Percentiles rank a stretch among this genome's conserved stretches.
These are phyloP conservation scores for Zalophus californianus DNA, from an alignment of 2,797 vertebrate genomes.

Conservation along the genomic window DNA sequence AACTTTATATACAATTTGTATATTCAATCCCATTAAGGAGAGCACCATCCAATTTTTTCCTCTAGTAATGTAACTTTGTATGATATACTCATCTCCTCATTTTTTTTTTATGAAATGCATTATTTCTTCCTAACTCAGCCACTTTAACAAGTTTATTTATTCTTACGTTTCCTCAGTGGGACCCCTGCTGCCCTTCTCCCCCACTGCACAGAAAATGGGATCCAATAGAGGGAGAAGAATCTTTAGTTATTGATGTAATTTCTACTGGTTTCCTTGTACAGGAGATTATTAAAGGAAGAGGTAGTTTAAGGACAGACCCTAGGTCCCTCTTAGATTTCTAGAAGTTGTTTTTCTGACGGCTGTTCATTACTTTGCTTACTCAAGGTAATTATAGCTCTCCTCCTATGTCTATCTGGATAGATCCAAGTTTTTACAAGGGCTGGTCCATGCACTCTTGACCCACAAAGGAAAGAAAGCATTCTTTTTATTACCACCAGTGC, in stretches of 20 bases:
- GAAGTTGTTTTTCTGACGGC: slow-evolving; percentile 77
- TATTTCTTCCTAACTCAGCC: slow-evolving; percentile 2
- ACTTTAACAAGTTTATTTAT: slow-evolving; percentile 29
- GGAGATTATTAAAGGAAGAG: slow-evolving; percentile 60
- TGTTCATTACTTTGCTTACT: slow-evolving; percentile 74
- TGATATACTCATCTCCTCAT: not conserved
- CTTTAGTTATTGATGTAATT: slow-evolving; percentile 43
- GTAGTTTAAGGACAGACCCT: slow-evolving; percentile 78
- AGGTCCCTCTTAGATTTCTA: slow-evolving; percentile 68
- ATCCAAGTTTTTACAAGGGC: slow-evolving; percentile 68
- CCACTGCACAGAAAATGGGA: not conserved
- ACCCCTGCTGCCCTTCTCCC: not conserved
- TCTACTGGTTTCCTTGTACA: slow-evolving; percentile 18
- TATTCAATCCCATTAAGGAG: not conserved
- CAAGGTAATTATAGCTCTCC: slow-evolving; percentile 79
- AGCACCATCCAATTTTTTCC: not conserved
- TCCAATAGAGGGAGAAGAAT: not conserved
- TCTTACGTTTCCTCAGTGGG: not conserved
- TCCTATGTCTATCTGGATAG: slow-evolving; percentile 69
- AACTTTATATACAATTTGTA: slow-evolving; percentile 6
- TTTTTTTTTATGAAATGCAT: slow-evolving; percentile 40
- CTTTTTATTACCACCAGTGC: slow-evolving; percentile 65
- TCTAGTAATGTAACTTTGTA: slow-evolving; percentile 4
- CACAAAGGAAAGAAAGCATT: slow-evolving; percentile 74
- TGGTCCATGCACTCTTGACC: slow-evolving; percentile 43